Percentiles rank a stretch among this genome's conserved stretches.
phyloP scores from a whole-genome alignment of 2,888 invertebrate genomes.

The Watsonalla cultraria region DNA sequence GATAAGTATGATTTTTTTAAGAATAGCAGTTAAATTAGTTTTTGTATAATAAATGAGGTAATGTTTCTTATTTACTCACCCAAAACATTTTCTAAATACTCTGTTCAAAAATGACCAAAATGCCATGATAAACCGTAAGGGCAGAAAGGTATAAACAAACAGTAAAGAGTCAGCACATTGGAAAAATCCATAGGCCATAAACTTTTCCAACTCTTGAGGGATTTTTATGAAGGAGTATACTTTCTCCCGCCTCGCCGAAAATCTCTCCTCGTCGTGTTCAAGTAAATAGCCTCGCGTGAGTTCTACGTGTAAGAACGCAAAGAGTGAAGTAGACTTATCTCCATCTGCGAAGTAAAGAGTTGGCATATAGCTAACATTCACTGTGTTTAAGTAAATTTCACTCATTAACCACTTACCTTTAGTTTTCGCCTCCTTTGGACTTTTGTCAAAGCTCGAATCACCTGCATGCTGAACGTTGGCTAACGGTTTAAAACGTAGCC shows the following conservation, averaged over 20 bases:
- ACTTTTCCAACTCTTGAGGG: conserved; percentile 93
- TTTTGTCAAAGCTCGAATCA: conserved; percentile 53
- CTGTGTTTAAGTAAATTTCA: neutral
- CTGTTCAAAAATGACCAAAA: conserved; percentile 88
- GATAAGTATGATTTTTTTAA: no score
- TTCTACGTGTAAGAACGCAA: conserved; percentile 90
- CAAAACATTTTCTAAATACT: conserved; percentile 85
- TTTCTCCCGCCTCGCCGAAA: conserved; percentile 95
- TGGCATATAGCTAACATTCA: neutral
- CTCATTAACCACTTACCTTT: conserved; percentile 37
- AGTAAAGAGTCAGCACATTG: conserved; percentile 98
- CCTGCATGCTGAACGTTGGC: conserved; percentile 52
- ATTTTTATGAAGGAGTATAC: conserved; percentile 98
- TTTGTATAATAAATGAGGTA: neutral
- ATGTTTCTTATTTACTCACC: conserved; percentile 61
- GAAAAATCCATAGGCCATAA: conserved; percentile 95
- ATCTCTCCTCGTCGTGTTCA: conserved; percentile 97
- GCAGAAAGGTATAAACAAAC: conserved; percentile 98
- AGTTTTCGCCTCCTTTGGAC: conserved; percentile 45
- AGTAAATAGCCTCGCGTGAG: conserved; percentile 94
- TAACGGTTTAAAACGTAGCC: conserved; percentile 65
- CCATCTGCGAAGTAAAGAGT: conserved; percentile 44
- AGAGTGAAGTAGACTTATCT: conserved; percentile 66
- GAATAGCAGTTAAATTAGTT: no score
- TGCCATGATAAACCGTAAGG: conserved; percentile 93